These are phyloP conservation scores for Drosophila sechellia DNA, from an alignment of 1,140 invertebrate species.

Conservation along the genomic window DNA sequence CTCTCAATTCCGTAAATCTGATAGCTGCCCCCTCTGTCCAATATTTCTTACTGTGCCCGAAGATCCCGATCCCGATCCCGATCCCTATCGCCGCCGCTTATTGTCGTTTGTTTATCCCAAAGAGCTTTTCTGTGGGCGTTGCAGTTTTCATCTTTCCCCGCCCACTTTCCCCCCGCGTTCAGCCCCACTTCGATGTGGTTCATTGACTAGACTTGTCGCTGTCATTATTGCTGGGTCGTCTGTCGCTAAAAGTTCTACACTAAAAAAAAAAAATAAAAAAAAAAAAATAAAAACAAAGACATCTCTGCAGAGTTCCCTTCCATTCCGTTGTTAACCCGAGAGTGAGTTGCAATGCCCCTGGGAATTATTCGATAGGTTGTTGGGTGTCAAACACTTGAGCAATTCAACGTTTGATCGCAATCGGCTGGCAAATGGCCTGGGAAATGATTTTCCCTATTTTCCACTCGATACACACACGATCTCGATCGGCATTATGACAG, in stretches of 20 bases:
- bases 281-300: no score
- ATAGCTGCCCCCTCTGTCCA: conserved; percentile 8
- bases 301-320: background rate
- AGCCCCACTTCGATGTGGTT: conserved; percentile 18
- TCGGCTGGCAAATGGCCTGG: conserved; percentile 46
- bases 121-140: conserved; percentile 50
- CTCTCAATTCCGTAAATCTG: conserved; percentile 43
- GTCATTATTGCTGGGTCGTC: conserved; percentile 29
- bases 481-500: conserved; percentile 58
- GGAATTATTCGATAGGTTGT: conserved; percentile 37
- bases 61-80: conserved; percentile 44
- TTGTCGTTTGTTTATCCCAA: conserved; percentile 49
- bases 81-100: conserved; percentile 34
- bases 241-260: background rate
- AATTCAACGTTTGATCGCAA: conserved; percentile 32
- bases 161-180: background rate
- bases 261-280: background rate
- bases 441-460: conserved; percentile 17
- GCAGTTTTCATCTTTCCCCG: conserved; percentile 29
- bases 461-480: conserved; percentile 24
- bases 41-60: conserved; percentile 15
- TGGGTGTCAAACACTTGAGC: conserved; percentile 74
- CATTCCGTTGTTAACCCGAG: conserved; percentile 1
- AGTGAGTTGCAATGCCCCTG: no score
- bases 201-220: conserved; percentile 45